Evolutionary conservation across 2,797 vertebrate species (phyloP), one percentile per base, ranked within the genome.

Genomic region (Sebastes hopkinsi): DNA sequence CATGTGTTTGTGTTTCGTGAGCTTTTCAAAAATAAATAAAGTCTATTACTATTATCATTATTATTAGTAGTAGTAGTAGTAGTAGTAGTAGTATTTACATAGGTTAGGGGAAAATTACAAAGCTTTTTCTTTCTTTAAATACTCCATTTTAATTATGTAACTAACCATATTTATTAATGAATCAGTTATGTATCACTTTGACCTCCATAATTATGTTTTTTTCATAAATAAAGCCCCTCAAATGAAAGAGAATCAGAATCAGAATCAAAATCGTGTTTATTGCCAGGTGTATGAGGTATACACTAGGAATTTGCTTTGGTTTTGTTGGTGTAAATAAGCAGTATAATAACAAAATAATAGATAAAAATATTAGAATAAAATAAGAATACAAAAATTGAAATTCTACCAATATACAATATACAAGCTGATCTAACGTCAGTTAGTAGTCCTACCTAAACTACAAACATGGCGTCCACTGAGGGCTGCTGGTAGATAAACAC

Each of bases 391-490:
- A 38, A 38, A 38, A 38, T 38, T 38, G 0, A 38, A 38, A 38
- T 38, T 38, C 36, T 38, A 32, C 36, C 36, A 38, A 38, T 38
- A 38, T 38, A 38, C 1, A 38, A 38, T 38, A 13, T 38, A 38
- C 36, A 38, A 30, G n/a, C 16, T 38, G 30, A 16, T 13, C 5
- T 76, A 32, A 62, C 64, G 20, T 77, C 3, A 46, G 3, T 61
- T 65, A 72, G 80, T 68, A 84, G 83, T 77, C 60, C 23, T 11
- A 9, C 5, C 1, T n/a, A 8, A 77, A 87, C 71, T 8, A n/a
- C 70, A 85, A 85, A 81, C 65, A 85, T 76, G 70, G 67, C 62
- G 55, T 32, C 38, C 16, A 10, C 1, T 54, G 6, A 4, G 20
- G 9, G n/a, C 32, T 14, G 36, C 8, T 14, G 23, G 5, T 46